Percentiles rank a stretch among this genome's conserved stretches.
phyloP scores from a whole-genome alignment of 1,140 invertebrate genomes.

The Nasonia longicornis region DNA sequence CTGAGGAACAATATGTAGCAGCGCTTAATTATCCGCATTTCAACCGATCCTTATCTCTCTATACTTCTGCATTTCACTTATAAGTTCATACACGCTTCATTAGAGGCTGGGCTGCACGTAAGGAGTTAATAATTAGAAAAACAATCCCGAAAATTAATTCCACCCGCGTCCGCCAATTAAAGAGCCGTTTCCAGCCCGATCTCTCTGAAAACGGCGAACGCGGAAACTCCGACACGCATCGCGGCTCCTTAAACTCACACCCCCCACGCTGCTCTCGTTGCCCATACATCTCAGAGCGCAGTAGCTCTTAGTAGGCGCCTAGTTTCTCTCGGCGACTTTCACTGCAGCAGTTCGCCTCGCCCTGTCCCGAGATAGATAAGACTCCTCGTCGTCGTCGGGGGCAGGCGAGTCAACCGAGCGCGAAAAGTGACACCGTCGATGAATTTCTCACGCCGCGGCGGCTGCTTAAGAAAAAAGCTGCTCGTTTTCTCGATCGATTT shows the following conservation, averaged over 20 bases:
- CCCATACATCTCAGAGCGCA: background rate
- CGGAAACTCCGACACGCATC: no score
- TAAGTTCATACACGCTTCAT: no score
- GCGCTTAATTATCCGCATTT: no score
- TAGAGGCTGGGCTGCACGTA: no score
- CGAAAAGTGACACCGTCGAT: slow-evolving; percentile 40
- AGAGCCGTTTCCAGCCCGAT: no score
- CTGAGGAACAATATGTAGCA: no score
- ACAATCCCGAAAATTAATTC: no score
- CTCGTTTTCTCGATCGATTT: background rate
- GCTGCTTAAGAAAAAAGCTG: slow-evolving; percentile 29
- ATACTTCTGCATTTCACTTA: no score
- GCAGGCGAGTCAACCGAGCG: slow-evolving; percentile 23
- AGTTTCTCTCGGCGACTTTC: slow-evolving; percentile 11
- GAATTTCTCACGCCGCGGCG: slow-evolving; percentile 35
- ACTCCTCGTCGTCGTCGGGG: slow-evolving; percentile 26
- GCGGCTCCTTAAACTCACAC: background rate
- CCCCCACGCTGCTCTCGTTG: background rate
- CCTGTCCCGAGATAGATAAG: slow-evolving; percentile 33
- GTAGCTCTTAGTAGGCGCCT: background rate
- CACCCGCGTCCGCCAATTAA: no score
- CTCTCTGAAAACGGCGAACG: no score
- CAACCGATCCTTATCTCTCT: no score
- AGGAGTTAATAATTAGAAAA: no score
- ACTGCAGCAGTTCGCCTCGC: slow-evolving; percentile 41